Conservation (phyloP, 2,797 vertebrate species). For the Halcyon badia region DNA sequence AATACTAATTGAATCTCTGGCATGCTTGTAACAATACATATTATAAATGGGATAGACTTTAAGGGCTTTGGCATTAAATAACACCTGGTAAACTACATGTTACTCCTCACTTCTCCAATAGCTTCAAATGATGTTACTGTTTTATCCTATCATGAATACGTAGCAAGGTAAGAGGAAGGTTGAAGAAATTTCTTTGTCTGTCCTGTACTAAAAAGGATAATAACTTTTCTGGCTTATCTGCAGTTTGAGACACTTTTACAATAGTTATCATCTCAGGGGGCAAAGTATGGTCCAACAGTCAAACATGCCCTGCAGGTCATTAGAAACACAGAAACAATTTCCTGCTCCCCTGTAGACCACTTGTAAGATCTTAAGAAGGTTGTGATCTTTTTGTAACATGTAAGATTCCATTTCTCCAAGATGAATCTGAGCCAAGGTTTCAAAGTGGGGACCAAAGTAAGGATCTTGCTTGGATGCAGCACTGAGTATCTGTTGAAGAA, state of each 20-base stretch:
- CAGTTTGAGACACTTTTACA: neutral
- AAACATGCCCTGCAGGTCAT: accelerated
- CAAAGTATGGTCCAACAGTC: neutral
- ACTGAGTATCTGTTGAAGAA: neutral
- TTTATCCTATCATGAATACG: neutral
- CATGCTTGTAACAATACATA: neutral
- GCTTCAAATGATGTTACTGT: neutral
- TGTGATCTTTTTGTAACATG: neutral
- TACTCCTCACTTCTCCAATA: neutral
- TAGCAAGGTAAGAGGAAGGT: neutral
- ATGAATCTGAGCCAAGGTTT: neutral
- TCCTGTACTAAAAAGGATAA: neutral
- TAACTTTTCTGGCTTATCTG: neutral
- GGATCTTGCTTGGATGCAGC: neutral
- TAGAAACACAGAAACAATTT: neutral
- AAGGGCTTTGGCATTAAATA: neutral
- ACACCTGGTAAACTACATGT: neutral
- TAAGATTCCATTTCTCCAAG: neutral
- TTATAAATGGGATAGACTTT: neutral
- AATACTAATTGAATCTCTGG: conserved; percentile 31
- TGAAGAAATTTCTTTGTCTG: neutral
- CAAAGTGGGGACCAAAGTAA: neutral
- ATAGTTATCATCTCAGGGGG: neutral
- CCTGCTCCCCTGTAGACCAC: neutral
- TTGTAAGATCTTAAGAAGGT: neutral